These are phyloP conservation scores for Cyclophora albipunctata DNA, from an alignment of 2,888 invertebrate genomes.

Conservation along the genomic window DNA sequence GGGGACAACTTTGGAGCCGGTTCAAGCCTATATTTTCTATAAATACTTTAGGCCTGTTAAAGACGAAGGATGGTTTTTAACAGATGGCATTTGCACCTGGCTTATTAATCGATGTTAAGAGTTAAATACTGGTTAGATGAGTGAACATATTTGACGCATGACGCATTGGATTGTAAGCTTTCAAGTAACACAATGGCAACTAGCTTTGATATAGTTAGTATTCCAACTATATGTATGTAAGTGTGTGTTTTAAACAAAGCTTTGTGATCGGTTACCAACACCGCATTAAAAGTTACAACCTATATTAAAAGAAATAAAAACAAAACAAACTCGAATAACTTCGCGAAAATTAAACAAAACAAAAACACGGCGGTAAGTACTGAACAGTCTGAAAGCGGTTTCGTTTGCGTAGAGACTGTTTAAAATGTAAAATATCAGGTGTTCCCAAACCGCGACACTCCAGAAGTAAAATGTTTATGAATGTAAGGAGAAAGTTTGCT, in stretches of 20 bases:
- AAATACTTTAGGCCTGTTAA: constrained; percentile 30
- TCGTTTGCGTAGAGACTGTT: constrained; percentile 24
- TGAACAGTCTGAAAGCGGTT: constrained; percentile 8
- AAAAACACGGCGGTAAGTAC: constrained; percentile 9
- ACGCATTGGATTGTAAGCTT: too few species aligned
- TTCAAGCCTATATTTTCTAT: constrained; percentile 28
- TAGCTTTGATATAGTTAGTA: too few species aligned
- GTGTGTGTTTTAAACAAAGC: too few species aligned
- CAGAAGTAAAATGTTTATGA: constrained; percentile 67
- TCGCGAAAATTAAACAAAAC: constrained; percentile 3
- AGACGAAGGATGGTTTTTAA: constrained; percentile 11
- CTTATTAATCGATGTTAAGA: constrained; percentile 3
- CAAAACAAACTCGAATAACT: too few species aligned
- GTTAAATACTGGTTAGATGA: not conserved
- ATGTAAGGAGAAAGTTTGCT: constrained; percentile 55
- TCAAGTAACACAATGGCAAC: too few species aligned
- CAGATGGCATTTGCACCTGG: constrained; percentile 14
- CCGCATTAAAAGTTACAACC: too few species aligned
- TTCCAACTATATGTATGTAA: too few species aligned
- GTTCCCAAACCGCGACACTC: constrained; percentile 31
- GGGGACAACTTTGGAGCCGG: constrained; percentile 32
- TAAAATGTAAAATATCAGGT: constrained; percentile 49
- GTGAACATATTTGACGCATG: too few species aligned
- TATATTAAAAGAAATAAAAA: too few species aligned
- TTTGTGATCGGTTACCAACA: too few species aligned